Conservation (phyloP, 2,888 invertebrate species). For the Andrena praecox region DNA sequence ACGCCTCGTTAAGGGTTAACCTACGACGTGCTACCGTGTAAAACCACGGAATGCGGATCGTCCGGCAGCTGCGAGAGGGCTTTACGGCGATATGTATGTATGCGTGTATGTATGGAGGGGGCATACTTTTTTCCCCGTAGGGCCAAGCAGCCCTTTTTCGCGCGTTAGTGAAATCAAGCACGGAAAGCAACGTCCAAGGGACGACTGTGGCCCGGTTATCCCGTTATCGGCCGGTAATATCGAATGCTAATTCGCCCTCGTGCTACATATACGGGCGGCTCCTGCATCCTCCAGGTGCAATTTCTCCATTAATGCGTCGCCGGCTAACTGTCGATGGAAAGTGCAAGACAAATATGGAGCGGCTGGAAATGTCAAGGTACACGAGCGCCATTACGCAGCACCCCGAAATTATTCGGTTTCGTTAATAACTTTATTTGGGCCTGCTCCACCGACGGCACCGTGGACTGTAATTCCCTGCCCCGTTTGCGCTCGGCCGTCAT, state of each 20-base stretch:
- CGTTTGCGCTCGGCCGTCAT: slow-evolving; percentile 19
- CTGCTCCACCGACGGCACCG: neutral
- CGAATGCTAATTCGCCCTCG: slow-evolving; percentile 64
- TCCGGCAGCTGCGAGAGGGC: slow-evolving; percentile 62
- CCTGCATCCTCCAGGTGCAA: slow-evolving; percentile 60
- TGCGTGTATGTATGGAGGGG: slow-evolving; percentile 16
- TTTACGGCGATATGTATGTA: slow-evolving; percentile 22
- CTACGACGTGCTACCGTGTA: slow-evolving; percentile 63
- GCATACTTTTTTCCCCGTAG: slow-evolving; percentile 35
- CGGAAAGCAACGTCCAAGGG: slow-evolving; percentile 9
- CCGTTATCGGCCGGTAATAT: slow-evolving; percentile 55
- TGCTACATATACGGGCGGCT: slow-evolving; percentile 45
- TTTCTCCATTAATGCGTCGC: slow-evolving; percentile 51
- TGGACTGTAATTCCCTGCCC: slow-evolving; percentile 13
- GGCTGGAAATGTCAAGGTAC: slow-evolving; percentile 38
- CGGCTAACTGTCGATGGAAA: slow-evolving; percentile 46
- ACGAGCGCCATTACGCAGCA: slow-evolving; percentile 11
- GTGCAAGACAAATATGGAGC: slow-evolving; percentile 55
- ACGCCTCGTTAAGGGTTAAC: slow-evolving; percentile 63
- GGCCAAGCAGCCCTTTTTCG: slow-evolving; percentile 43
- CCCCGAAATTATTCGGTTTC: slow-evolving; percentile 43
- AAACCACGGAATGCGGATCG: slow-evolving; percentile 66
- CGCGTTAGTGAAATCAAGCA: slow-evolving; percentile 54
- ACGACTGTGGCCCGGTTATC: slow-evolving; percentile 17
- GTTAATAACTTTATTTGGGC: slow-evolving; percentile 53